Conservation (phyloP, 2,113 vertebrate species). For the Catagonus wagneri region DNA sequence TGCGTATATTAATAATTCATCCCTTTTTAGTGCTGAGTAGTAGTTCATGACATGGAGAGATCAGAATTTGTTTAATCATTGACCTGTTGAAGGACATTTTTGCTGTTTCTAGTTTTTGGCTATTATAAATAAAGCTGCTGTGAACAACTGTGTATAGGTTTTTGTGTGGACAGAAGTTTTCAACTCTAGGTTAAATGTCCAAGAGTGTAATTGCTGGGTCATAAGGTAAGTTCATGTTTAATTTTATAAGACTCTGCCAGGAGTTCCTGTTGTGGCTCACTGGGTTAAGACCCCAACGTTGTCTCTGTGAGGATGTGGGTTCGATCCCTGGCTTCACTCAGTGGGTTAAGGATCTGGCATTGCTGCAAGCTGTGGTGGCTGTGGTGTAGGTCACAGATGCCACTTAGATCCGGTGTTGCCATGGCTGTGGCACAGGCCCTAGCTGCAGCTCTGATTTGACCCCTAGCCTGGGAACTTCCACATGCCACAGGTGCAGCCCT, state of each 20-base stretch:
- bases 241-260: not conserved
- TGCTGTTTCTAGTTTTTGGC: not conserved
- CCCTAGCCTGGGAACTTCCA: no score
- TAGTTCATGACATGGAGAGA: conserved; percentile 23
- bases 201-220: not conserved
- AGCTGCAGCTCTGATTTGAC: no score
- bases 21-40: conserved; percentile 8
- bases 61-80: not conserved
- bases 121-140: not conserved
- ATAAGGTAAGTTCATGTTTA: not conserved
- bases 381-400: no score
- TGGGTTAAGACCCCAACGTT: no score
- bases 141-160: not conserved
- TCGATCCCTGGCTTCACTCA: no score
- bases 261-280: no score
- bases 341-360: no score
- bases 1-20: not conserved
- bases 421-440: no score
- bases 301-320: no score
- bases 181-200: not conserved
- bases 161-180: not conserved
- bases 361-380: no score
- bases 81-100: not conserved
- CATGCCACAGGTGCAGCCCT: no score
- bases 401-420: no score